Percentiles rank a stretch among this genome's conserved stretches.
Conservation (phyloP, 1,140 invertebrate genomes). For the Nixonia krombeini region DNA sequence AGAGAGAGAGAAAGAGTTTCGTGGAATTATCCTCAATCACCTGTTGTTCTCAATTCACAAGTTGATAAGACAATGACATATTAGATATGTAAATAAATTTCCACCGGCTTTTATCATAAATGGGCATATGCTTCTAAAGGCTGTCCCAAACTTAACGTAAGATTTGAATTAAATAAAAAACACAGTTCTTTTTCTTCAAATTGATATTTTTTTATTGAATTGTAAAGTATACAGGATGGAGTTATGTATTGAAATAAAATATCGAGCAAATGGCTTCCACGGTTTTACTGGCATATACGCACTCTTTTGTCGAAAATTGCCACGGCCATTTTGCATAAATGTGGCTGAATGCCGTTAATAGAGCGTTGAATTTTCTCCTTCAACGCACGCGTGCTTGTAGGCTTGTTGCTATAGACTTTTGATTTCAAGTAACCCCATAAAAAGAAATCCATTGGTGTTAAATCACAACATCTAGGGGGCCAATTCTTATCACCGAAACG, state of each 20-base stretch:
- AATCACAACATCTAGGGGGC: constrained; percentile 40
- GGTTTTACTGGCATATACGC: constrained; percentile 28
- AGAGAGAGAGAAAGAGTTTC: too few species aligned
- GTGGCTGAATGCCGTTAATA: constrained; percentile 12
- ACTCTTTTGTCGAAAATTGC: constrained; percentile 27
- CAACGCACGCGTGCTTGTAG: not conserved
- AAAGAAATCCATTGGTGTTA: constrained; percentile 43
- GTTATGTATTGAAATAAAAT: constrained; percentile 5
- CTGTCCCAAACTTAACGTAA: too few species aligned
- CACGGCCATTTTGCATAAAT: constrained; percentile 4
- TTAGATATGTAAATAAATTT: too few species aligned
- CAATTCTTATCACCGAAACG: constrained; percentile 39
- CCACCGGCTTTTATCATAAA: too few species aligned
- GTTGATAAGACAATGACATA: too few species aligned
- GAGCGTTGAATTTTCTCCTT: constrained; percentile 5
- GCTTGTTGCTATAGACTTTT: not conserved
- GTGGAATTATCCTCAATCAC: too few species aligned
- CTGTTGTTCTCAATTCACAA: too few species aligned
- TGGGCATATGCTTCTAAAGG: too few species aligned
- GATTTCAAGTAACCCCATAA: constrained; percentile 35
- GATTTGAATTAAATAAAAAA: too few species aligned
- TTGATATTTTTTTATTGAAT: constrained; percentile 1
- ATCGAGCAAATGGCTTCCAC: constrained; percentile 19
- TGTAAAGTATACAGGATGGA: constrained; percentile 6
- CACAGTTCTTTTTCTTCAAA: too few species aligned